Conservation (phyloP, 2,113 vertebrate genomes). For the Chaenogobius annularis region DNA sequence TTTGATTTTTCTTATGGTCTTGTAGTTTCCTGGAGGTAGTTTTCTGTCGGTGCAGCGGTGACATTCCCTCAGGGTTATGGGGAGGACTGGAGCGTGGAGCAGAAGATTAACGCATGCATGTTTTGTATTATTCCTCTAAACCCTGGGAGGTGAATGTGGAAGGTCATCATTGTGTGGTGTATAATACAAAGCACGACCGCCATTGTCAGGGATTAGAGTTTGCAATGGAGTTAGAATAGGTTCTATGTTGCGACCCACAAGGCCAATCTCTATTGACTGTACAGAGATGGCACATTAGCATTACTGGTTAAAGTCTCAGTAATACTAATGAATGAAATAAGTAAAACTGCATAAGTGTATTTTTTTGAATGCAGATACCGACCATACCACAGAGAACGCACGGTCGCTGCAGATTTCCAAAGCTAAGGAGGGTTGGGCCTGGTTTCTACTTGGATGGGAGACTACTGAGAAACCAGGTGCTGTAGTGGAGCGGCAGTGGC, state of each 20-base stretch:
- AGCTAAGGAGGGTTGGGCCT: too few species aligned
- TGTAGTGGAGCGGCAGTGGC: too few species aligned
- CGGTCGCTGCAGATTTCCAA: too few species aligned
- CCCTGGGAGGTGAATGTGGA: conserved; percentile 64
- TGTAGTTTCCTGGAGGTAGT: conserved; percentile 46
- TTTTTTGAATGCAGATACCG: too few species aligned
- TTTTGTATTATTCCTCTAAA: conserved; percentile 66
- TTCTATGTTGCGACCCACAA: not conserved
- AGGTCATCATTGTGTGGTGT: conserved; percentile 62
- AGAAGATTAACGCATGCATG: conserved; percentile 63
- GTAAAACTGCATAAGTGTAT: too few species aligned
- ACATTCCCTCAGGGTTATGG: conserved; percentile 61
- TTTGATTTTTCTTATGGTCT: conserved; percentile 61
- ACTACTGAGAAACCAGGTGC: too few species aligned
- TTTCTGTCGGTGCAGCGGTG: conserved; percentile 52
- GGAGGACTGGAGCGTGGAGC: conserved; percentile 57
- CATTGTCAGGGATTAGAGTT: conserved; percentile 54
- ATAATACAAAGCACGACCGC: conserved; percentile 42
- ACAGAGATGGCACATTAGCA: not conserved
- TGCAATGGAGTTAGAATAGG: conserved; percentile 41
- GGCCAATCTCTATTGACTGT: conserved; percentile 2
- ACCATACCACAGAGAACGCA: too few species aligned
- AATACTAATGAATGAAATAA: not conserved
- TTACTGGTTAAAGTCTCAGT: not conserved
- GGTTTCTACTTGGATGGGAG: too few species aligned